Evolutionary conservation across 2,888 invertebrate genomes (phyloP), one percentile per base, ranked within the genome.

Genomic region (Eilema caniola): DNA sequence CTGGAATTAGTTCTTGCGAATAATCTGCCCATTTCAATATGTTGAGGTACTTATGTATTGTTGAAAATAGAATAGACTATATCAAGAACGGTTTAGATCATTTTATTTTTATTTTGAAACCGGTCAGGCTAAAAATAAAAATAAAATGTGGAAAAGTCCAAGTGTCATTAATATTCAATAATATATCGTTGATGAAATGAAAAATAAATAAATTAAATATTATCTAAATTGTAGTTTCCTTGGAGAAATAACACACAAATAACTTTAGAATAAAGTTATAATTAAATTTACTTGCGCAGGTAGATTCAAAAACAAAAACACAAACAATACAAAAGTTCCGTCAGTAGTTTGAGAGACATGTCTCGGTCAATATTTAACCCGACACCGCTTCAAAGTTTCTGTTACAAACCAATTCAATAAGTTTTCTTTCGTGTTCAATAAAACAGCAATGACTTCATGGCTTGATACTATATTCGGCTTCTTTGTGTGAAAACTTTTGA

Each of bases 401-500:
- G 83, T 85, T 86, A 85, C 89, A 86, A 87, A 87, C 85, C 88
- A 86, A 89, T 88, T 86, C 87, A 87, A 88, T 86, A 88, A 87
- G 86, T 90, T 90, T 80, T 81, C 81, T 73, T 83, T 81, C 82
- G 86, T 80, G 85, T 87, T 89, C 89, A 89, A 91, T 90, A 91
- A 90, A 92, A 90, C 83, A 88, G 85, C 88, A 81, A 88, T 88
- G 87, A 86, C 85, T 88, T 86, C 79, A 84, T 79, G 85, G 84
- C 88, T 84, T 85, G 85, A 86, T n/a, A n/a, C 87, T 89, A 88
- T 86, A 88, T 88, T 87, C 85, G 85, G 85, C 82, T 88, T 89
- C 88, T 89, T 90, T 88, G 87, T 83, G 82, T 82, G 79, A 80
- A 86, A 92, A 93, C 80, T 92, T 92, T 90, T 91, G 92, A 92